Evolutionary conservation across 2,888 invertebrate genomes (phyloP), one percentile per base, ranked within the genome.

Genomic region (Allophyes oxyacanthae): DNA sequence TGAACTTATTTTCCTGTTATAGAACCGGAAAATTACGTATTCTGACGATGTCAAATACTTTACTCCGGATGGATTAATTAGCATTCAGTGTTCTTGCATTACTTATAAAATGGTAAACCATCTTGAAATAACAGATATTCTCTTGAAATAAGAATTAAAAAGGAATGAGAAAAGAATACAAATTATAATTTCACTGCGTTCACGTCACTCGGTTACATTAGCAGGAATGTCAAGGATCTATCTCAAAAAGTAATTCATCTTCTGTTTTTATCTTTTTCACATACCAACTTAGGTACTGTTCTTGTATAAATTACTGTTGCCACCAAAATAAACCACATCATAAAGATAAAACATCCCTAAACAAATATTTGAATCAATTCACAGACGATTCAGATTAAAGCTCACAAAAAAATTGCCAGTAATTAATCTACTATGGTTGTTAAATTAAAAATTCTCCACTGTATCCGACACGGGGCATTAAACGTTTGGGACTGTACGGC

Each of bases 381-480:
- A 52, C 61, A 36, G 46, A 40, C 53, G 55, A 45, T 64, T 66
- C 50, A 51, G 56, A 62, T 64, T 57, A 60, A 60, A 65, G 52
- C 56, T 44, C 58, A 45, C 42, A 60, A 70, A 62, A 76, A 72
- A 70, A 60, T n/a, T 57, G 58, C 57, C 57, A 53, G 72, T 77
- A 79, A 86, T 85, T 83, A 81, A 86, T 79, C 77, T 66, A 69
- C 64, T 73, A 84, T 75, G 72, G 77, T 72, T 75, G 80, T 79
- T 85, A 84, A 89, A 89, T 88, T 79, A 89, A 89, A 89, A 88
- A 87, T 82, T 83, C 77, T 77, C 77, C 75, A 75, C 81, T 86
- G 87, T 80, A 81, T 82, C 82, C 81, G 82, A 83, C 80, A 81
- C 79, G 83, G 78, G 79, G 74, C 83, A 83, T 87, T 83, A 83